phyloP scores from a whole-genome alignment of 2,113 vertebrate species.

The Saiga tatarica region DNA sequence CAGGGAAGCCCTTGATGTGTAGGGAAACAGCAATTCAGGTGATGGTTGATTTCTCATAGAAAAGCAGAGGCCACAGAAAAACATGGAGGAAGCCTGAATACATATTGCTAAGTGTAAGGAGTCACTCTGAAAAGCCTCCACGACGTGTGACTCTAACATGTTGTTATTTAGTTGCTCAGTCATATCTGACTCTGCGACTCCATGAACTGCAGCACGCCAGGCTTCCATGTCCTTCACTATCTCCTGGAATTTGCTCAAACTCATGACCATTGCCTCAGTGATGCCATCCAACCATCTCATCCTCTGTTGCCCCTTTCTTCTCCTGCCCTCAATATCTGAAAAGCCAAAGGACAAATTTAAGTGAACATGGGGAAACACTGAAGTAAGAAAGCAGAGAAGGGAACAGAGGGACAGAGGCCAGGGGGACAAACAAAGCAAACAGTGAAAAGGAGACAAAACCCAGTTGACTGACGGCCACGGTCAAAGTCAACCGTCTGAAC shows the following conservation, averaged over 20 bases:
- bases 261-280: background rate
- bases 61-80: background rate
- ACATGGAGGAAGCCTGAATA: rapidly evolving
- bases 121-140: background rate
- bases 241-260: background rate
- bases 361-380: rapidly evolving
- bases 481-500: background rate
- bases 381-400: background rate
- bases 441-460: background rate
- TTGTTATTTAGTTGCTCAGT: background rate
- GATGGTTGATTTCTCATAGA: rapidly evolving
- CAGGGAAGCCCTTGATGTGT: background rate
- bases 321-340: background rate
- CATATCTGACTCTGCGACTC: background rate
- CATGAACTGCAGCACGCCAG: background rate
- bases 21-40: too few relatives aligned
- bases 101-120: background rate
- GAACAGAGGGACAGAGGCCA: too few relatives aligned
- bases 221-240: background rate
- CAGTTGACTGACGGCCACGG: rapidly evolving
- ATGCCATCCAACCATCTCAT: background rate
- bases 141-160: rapidly evolving
- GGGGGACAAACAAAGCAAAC: background rate
- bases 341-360: background rate
- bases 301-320: background rate